Evolutionary conservation across 2,888 invertebrate genomes (phyloP).

Genomic region (Helicoverpa assulta): DNA sequence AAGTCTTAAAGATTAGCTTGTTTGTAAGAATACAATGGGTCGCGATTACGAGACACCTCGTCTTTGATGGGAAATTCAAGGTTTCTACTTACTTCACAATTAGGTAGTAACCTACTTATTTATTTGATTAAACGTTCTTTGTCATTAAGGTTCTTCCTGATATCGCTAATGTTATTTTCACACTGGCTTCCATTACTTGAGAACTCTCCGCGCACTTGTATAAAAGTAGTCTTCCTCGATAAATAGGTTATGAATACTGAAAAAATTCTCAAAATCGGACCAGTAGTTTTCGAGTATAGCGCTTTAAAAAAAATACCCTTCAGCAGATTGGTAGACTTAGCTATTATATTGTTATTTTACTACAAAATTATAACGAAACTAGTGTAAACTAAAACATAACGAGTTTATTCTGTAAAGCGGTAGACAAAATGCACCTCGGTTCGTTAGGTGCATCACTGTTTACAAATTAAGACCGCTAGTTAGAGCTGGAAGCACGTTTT

Average conservation of each 20-base stretch:
- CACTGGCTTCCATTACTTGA: no score
- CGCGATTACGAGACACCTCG: conserved; percentile 14
- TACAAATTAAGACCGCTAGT: conserved; percentile 1
- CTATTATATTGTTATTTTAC: background rate
- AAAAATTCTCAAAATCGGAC: no score
- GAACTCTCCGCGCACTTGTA: no score
- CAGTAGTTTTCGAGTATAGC: no score
- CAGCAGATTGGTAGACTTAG: no score
- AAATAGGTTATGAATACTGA: no score
- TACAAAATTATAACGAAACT: background rate
- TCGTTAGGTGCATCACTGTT: background rate
- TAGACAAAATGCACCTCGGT: background rate
- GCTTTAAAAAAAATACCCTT: no score
- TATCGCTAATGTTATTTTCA: no score
- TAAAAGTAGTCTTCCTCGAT: no score
- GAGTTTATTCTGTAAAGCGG: background rate
- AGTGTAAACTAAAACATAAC: background rate
- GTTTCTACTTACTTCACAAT: background rate
- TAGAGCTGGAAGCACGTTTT: conserved; percentile 1
- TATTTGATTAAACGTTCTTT: no score
- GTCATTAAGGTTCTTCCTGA: no score
- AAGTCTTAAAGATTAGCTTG: conserved; percentile 43
- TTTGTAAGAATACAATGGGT: conserved; percentile 35
- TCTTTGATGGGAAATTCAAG: background rate
- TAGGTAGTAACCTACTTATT: no score